These are phyloP conservation scores for Hemicentrotus pulcherrimus DNA, from an alignment of 35 echinoderm and acorn worm species.

Conservation along the genomic window DNA sequence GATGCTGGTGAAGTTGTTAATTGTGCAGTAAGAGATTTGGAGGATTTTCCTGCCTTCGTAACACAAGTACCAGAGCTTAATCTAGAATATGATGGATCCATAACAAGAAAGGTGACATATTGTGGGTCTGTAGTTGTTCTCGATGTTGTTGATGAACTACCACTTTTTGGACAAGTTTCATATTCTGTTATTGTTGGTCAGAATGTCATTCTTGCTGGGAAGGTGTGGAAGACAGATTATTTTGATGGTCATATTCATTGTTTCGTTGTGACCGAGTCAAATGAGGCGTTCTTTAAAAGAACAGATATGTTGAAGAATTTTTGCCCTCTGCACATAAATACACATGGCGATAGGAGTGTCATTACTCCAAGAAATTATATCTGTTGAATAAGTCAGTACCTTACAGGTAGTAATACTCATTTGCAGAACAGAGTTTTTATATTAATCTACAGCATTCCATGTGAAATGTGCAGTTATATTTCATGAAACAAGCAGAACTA, in stretches of 20 bases:
- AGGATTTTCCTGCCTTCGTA: conserved; percentile 37
- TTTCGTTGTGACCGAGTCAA: conserved; percentile 29
- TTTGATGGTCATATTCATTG: conserved; percentile 59
- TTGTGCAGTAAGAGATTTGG: conserved; percentile 18
- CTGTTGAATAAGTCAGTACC: conserved; percentile 34
- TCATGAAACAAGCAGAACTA: not conserved
- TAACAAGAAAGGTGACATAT: conserved; percentile 23
- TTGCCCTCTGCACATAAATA: conserved; percentile 54
- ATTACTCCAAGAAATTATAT: conserved; percentile 45
- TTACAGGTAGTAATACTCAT: conserved; percentile 8
- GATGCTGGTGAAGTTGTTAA: conserved; percentile 5
- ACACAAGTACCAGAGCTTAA: conserved; percentile 40
- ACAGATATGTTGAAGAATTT: conserved; percentile 42
- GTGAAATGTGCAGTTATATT: not conserved
- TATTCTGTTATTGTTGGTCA: conserved; percentile 47
- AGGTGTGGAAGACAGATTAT: conserved; percentile 38
- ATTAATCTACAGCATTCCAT: not conserved
- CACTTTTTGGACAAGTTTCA: conserved; percentile 49
- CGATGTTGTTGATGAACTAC: conserved; percentile 50
- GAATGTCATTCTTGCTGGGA: conserved; percentile 37
- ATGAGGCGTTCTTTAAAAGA: not conserved
- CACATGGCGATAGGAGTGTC: not conserved
- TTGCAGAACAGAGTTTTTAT: not conserved
- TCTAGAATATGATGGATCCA: conserved; percentile 20
- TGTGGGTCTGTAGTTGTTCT: conserved; percentile 35